A percentile compares a stretch with the other conserved stretches of the same genome.
phyloP scores from a whole-genome alignment of 1,140 invertebrate genomes.

The Drosophila melanica region DNA sequence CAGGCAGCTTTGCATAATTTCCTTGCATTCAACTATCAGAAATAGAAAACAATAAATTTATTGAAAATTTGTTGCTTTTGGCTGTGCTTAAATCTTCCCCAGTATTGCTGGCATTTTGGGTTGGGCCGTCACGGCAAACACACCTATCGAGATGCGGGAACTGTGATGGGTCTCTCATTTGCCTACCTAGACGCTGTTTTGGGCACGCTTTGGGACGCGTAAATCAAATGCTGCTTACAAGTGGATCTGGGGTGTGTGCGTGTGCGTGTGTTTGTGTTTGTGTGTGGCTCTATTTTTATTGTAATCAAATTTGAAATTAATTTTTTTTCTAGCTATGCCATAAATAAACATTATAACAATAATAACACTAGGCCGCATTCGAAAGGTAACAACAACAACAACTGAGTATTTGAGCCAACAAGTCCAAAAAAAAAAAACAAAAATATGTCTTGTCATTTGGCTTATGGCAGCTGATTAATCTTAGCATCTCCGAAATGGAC shows the following conservation, averaged over 20 bases:
- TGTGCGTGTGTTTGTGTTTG: constrained; percentile 7
- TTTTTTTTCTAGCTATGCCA: constrained; percentile 61
- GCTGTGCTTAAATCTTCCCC: constrained; percentile 42
- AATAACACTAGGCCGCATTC: constrained; percentile 58
- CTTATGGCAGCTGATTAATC: constrained; percentile 81
- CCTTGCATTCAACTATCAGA: constrained; percentile 45
- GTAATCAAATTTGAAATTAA: constrained; percentile 80
- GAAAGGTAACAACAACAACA: constrained; percentile 16
- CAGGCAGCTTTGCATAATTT: constrained; percentile 66
- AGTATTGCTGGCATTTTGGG: constrained; percentile 49
- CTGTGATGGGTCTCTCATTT: constrained; percentile 21
- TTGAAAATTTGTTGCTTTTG: constrained; percentile 38
- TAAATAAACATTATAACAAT: constrained; percentile 76
- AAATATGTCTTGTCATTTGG: constrained; percentile 79
- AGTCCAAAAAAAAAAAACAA: constrained; percentile 31
- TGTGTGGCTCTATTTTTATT: constrained; percentile 74
- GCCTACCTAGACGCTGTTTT: constrained; percentile 23
- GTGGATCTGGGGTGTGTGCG: constrained; percentile 20
- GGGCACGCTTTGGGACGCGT: constrained; percentile 59
- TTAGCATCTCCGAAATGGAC: constrained; percentile 72
- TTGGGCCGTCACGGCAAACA: constrained; percentile 45
- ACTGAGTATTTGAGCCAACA: constrained; percentile 17
- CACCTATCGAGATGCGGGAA: constrained; percentile 19
- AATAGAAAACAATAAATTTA: constrained; percentile 78
- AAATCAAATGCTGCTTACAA: constrained; percentile 67